Evolutionary conservation across 2,113 vertebrate genomes (phyloP).

Genomic region (Gila orcuttii): DNA sequence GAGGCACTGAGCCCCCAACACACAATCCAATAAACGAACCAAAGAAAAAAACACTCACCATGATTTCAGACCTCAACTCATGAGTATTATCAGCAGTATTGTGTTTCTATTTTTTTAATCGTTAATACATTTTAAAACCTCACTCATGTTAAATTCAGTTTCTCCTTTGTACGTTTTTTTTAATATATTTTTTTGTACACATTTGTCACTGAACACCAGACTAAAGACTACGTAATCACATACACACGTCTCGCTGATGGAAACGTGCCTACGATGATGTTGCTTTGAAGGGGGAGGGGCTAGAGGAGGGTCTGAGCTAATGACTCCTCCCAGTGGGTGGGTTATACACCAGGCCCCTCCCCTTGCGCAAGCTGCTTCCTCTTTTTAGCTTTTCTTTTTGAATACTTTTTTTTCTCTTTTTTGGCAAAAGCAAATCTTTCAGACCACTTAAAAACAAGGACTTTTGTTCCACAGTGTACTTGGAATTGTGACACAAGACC

Average conservation of each 20-base stretch:
- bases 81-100: slow-evolving; percentile 73
- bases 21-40: slow-evolving; percentile 66
- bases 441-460: slow-evolving; percentile 70
- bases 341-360: slow-evolving; percentile 52
- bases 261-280: slow-evolving; percentile 85
- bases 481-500: slow-evolving; percentile 52
- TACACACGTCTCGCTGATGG: slow-evolving; percentile 87
- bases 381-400: slow-evolving; percentile 59
- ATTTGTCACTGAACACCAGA: slow-evolving; percentile 91
- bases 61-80: slow-evolving; percentile 76
- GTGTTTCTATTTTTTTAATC: slow-evolving; percentile 67
- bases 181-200: slow-evolving; percentile 71
- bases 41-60: slow-evolving; percentile 65
- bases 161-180: slow-evolving; percentile 62
- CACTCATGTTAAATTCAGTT: slow-evolving; percentile 74
- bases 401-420: slow-evolving; percentile 51
- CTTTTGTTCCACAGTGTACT: slow-evolving; percentile 55
- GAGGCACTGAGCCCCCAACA: slow-evolving; percentile 70
- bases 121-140: slow-evolving; percentile 64
- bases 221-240: slow-evolving; percentile 98
- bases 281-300: slow-evolving; percentile 73
- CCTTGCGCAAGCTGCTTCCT: slow-evolving; percentile 64
- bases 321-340: slow-evolving; percentile 39
- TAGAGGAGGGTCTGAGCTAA: slow-evolving; percentile 63
- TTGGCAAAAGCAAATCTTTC: slow-evolving; percentile 74